Evolutionary conservation across 2,797 vertebrate genomes (phyloP).

Genomic region (Orestias chungarensis): DNA sequence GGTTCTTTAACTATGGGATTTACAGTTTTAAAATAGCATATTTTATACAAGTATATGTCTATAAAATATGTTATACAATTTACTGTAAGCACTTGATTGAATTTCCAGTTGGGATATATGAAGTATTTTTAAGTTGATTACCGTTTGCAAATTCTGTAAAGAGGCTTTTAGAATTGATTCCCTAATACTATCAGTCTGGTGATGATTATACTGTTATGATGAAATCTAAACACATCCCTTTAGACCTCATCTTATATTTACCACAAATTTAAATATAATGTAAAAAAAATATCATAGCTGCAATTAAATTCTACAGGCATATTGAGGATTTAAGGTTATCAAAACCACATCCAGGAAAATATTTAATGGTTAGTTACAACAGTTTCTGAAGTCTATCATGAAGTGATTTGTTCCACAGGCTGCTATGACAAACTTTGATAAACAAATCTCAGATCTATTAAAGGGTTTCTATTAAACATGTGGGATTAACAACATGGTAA

Average conservation of each 20-base stretch:
- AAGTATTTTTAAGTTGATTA: too few species aligned
- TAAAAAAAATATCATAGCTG: not conserved
- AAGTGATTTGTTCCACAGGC: too few species aligned
- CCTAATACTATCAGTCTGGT: not conserved
- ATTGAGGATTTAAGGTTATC: not conserved
- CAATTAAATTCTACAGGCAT: not conserved
- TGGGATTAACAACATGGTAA: slow-evolving; percentile 16
- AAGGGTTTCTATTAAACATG: not conserved
- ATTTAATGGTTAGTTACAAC: not conserved
- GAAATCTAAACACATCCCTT: not conserved
- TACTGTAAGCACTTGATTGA: too few species aligned
- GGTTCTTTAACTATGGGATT: too few species aligned
- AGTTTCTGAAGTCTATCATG: not conserved
- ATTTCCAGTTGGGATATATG: too few species aligned
- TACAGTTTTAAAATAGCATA: not conserved
- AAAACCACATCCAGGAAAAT: not conserved
- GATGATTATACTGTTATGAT: not conserved
- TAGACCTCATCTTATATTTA: not conserved
- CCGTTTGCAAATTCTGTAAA: not conserved
- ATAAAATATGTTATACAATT: too few species aligned
- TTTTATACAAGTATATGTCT: not conserved
- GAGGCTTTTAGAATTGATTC: not conserved
- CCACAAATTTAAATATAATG: not conserved
- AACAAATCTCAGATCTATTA: too few species aligned
- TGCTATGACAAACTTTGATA: too few species aligned